Evolutionary conservation across 2,888 invertebrate genomes (phyloP).

Genomic region (Elaeidobius kamerunicus): DNA sequence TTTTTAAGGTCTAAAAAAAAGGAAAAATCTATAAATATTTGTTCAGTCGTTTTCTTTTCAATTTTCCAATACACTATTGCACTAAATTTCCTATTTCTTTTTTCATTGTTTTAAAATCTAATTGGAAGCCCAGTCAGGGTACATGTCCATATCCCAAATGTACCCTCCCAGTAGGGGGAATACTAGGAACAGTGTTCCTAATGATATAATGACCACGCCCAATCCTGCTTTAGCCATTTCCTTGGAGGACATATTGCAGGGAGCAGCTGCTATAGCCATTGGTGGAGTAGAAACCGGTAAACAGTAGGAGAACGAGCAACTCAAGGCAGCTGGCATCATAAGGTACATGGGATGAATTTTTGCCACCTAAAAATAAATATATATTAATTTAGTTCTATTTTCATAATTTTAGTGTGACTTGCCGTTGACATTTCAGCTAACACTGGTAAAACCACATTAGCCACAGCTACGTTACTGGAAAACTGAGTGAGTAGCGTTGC

Average conservation of each 20-base stretch:
- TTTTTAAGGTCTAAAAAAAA: too few species aligned
- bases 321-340: conserved; percentile 85
- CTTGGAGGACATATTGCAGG: conserved; percentile 73
- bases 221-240: conserved; percentile 72
- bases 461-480: conserved; percentile 87
- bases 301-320: conserved; percentile 91
- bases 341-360: conserved; percentile 81
- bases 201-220: conserved; percentile 71
- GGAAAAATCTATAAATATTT: too few species aligned
- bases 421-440: conserved; percentile 69
- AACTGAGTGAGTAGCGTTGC: conserved; percentile 85
- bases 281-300: conserved; percentile 94
- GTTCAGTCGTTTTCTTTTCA: too few species aligned
- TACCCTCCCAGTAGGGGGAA: conserved; percentile 73
- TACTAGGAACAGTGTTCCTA: conserved; percentile 65
- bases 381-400: too few species aligned
- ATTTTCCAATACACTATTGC: too few species aligned
- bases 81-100: too few species aligned
- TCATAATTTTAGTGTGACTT: conserved; percentile 19
- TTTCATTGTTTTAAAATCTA: too few species aligned
- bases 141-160: conserved; percentile 62
- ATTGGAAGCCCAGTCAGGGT: conserved; percentile 66
- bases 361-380: conserved; percentile 40
- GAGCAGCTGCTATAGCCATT: conserved; percentile 88
- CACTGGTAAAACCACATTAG: conserved; percentile 83